Base-by-base conservation (phyloP, 1,140 invertebrate genomes). In the Augochlora pura region DNA sequence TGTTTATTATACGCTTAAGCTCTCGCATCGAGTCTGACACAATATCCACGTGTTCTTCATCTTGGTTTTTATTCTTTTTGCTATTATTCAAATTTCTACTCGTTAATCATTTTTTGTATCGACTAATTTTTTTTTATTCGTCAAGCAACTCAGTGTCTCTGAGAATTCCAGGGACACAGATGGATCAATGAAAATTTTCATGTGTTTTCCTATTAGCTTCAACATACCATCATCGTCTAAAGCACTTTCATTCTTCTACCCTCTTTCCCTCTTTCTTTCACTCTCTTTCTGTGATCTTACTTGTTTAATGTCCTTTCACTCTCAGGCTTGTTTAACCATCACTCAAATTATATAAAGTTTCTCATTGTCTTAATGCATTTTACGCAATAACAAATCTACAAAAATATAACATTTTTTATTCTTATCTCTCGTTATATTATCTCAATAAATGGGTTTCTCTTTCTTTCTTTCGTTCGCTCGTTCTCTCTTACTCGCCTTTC, bases 371-470 rank as follows among this genome's bases (percentile, higher is more conserved):
- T 90, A 91, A 91, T 91, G 90, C 91, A 92, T 90, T 88, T 91
- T 91, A 92, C 88, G 91, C 91, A 88, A 92, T 93, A 93, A 93
- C 92, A 93, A 92, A 92, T 92, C 91, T 92, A 92, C 90, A 93
- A 93, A 93, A 93, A 93, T 93, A 93, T 92, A 93, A 91, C 91
- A 91, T 91, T 89, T 88, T 89, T 86, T 91, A 87, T 90, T 88
- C 88, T 88, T 85, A 88, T 86, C 80, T 88, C 82, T 88, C 84
- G 82, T 88, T 88, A 91, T 90, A 90, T 90, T 90, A 91, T 88
- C 82, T 89, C 89, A 84, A 90, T 91, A 88, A 91, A 93, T 81
- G 87, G 82, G 88, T 86, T 80, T 54, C 49, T 76, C 49, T 57
- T 52, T 67, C 64, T 81, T 69, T 80, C 60, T 80, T 6, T 21